A percentile compares a stretch with the other conserved stretches of the same genome.
Evolutionary conservation across 1,140 invertebrate genomes (phyloP).

Genomic region (Doryteuthis pealeii): DNA sequence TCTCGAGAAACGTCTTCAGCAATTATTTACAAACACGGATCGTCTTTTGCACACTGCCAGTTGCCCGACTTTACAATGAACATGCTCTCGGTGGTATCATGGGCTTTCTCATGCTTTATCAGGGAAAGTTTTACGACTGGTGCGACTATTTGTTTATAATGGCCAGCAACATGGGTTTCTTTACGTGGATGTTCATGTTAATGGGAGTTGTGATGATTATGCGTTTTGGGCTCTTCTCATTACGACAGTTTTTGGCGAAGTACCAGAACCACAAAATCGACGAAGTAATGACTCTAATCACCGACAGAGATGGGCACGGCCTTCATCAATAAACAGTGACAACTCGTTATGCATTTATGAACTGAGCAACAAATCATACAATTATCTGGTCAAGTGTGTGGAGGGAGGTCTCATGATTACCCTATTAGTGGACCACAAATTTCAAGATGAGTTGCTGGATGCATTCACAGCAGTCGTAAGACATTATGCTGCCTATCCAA

Average conservation of each 20-base stretch:
- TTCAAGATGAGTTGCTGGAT: constrained; percentile 80
- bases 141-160: background rate
- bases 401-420: constrained; percentile 79
- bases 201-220: constrained; percentile 61
- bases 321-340: no score
- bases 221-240: no score
- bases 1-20: constrained; percentile 38
- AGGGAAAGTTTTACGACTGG: background rate
- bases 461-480: constrained; percentile 91
- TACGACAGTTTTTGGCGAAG: no score
- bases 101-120: background rate
- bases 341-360: no score
- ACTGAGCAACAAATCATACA: no score
- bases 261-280: no score
- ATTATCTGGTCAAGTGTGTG: no score
- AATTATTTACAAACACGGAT: constrained; percentile 39
- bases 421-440: constrained; percentile 84
- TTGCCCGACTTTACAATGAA: constrained; percentile 51
- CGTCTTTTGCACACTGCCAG: constrained; percentile 37
- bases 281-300: no score
- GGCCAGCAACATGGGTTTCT: background rate
- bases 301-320: no score
- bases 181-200: constrained; percentile 13
- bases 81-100: constrained; percentile 38
- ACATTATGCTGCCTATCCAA: constrained; percentile 73